These are phyloP conservation scores for Tautogolabrus adspersus DNA, from an alignment of 2,113 vertebrate genomes.

Conservation along the genomic window DNA sequence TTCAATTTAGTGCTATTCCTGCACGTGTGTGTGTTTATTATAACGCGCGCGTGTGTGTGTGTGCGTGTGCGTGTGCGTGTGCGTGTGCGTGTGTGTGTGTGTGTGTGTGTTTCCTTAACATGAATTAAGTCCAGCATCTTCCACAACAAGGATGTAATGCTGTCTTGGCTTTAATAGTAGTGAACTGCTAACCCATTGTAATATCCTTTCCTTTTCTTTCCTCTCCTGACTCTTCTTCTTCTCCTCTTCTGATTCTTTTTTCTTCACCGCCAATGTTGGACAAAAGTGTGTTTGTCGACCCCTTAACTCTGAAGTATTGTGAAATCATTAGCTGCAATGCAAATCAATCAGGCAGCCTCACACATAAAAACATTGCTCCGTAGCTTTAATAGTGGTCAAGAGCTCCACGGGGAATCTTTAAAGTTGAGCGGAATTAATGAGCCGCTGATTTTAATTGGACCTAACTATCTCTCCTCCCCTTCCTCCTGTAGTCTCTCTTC, in stretches of 20 bases:
- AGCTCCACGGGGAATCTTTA: background rate
- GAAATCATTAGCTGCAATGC: background rate
- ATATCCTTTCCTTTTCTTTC: too few species aligned
- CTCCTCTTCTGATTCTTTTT: background rate
- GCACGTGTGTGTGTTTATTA: conserved; percentile 11
- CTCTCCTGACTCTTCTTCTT: background rate
- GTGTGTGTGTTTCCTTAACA: background rate
- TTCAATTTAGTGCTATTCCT: conserved; percentile 1
- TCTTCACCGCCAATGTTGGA: too few species aligned
- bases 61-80: conserved; percentile 10
- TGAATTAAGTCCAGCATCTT: too few species aligned
- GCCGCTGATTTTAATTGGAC: conserved; percentile 10
- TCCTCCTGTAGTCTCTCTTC: conserved; percentile 91
- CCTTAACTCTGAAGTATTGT: background rate
- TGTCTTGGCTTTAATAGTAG: too few species aligned
- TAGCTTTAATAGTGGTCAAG: background rate
- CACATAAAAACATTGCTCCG: background rate
- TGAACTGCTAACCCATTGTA: too few species aligned
- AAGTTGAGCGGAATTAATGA: background rate
- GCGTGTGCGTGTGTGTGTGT: conserved; percentile 19
- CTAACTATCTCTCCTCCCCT: background rate
- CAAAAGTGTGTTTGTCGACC: background rate
- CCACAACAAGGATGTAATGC: too few species aligned
- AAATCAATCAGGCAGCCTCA: background rate
- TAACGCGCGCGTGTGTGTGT: conserved; percentile 34